Conservation (phyloP, 2,113 vertebrate species). For the Scalopus aquaticus region DNA sequence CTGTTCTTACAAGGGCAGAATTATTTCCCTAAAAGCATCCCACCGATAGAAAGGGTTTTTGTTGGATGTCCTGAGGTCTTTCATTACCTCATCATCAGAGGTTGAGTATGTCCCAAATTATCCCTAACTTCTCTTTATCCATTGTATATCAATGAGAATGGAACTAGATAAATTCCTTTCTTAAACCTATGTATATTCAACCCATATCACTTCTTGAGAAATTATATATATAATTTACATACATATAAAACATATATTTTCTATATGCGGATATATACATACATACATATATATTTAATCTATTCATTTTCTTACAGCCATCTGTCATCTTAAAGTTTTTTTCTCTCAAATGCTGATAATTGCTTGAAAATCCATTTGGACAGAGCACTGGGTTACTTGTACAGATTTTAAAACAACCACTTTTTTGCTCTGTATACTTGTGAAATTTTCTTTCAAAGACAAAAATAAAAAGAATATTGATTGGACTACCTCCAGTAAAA, state of each 20-base stretch:
- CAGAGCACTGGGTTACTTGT: slow-evolving; percentile 36
- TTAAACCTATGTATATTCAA: neutral
- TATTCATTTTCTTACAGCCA: slow-evolving; percentile 16
- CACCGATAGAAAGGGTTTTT: neutral
- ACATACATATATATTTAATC: neutral
- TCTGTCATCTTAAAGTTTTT: slow-evolving; percentile 43
- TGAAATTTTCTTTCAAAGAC: slow-evolving; percentile 54
- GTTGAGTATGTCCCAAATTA: neutral
- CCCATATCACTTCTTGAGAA: neutral
- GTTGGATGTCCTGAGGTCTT: neutral
- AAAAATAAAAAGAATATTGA: slow-evolving; percentile 20
- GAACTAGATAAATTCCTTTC: neutral
- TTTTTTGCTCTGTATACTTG: slow-evolving; percentile 45
- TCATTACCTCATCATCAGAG: slow-evolving; percentile 10
- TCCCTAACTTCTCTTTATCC: neutral
- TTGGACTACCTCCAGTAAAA: slow-evolving; percentile 41
- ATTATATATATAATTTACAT: neutral
- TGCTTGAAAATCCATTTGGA: slow-evolving; percentile 60
- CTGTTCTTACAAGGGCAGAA: neutral
- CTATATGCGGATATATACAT: neutral
- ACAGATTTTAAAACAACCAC: neutral
- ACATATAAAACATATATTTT: too few species aligned
- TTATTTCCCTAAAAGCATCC: neutral
- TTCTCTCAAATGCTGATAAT: slow-evolving; percentile 37
- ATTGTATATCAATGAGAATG: neutral